Evolutionary conservation across 2,888 invertebrate genomes (phyloP).

Genomic region (Drosophila gaucha): DNA sequence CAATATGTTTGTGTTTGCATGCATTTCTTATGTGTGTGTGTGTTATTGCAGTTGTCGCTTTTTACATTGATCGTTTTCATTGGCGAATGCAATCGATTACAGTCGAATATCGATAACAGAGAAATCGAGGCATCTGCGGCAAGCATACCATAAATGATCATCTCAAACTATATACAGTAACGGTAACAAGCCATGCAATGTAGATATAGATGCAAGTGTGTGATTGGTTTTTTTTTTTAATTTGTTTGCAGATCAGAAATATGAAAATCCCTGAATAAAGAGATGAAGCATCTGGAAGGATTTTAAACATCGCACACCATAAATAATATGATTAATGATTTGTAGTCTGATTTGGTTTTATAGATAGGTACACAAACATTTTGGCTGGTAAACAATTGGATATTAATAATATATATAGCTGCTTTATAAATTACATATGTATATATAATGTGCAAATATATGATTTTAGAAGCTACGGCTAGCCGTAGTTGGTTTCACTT

Average conservation of each 20-base stretch:
- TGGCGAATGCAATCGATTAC: slow-evolving; percentile 6
- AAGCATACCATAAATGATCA: slow-evolving; percentile 26
- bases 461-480: slow-evolving; percentile 11
- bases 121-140: slow-evolving; percentile 7
- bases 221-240: not conserved
- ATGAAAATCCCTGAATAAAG: not conserved
- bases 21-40: not conserved
- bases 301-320: not conserved
- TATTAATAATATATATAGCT: slow-evolving; percentile 15
- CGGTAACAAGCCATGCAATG: slow-evolving; percentile 12
- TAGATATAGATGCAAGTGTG: slow-evolving; percentile 3
- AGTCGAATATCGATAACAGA: slow-evolving; percentile 20
- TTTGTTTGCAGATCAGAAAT: not conserved
- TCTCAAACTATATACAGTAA: slow-evolving; percentile 39
- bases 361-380: slow-evolving; percentile 20
- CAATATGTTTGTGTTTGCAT: slow-evolving; percentile 10
- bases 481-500: slow-evolving; percentile 3
- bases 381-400: slow-evolving; percentile 6
- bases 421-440: slow-evolving; percentile 10
- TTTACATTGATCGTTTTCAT: slow-evolving; percentile 10
- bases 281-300: not conserved
- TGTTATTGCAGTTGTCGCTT: slow-evolving; percentile 6
- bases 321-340: not conserved
- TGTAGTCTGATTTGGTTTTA: not conserved
- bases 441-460: slow-evolving; percentile 7